Conservation (phyloP, 2,113 vertebrate species). For the Stomatorhinus ivindoensis region DNA sequence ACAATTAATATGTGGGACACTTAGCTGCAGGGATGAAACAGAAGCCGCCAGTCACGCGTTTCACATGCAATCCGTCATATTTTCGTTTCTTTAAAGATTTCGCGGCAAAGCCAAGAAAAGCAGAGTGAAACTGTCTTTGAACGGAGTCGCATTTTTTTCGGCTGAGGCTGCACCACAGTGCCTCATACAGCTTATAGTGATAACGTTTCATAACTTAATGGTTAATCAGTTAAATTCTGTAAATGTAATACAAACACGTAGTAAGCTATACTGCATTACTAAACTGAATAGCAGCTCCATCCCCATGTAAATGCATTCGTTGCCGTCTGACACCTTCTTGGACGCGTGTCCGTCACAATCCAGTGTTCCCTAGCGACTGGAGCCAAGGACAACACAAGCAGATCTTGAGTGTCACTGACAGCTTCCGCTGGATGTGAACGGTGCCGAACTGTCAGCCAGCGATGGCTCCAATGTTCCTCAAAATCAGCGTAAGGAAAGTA, state of each 20-base stretch:
- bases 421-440: background rate
- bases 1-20: conserved; percentile 1
- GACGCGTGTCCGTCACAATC: background rate
- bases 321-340: background rate
- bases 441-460: background rate
- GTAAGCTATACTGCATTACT: background rate
- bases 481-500: background rate
- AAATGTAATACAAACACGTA: background rate
- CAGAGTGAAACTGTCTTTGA: background rate
- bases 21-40: background rate
- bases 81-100: background rate
- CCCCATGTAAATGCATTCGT: background rate
- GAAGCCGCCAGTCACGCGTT: conserved; percentile 1
- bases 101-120: conserved; percentile 1
- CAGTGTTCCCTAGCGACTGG: background rate
- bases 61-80: background rate
- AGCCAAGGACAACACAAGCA: background rate
- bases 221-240: background rate
- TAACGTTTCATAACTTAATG: background rate
- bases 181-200: background rate
- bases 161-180: background rate
- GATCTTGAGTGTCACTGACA: background rate
- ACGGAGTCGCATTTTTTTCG: background rate
- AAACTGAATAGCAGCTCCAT: background rate
- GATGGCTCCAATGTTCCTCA: background rate